Conservation (phyloP, 1,140 invertebrate species). For the Mesaphorura yosii region DNA sequence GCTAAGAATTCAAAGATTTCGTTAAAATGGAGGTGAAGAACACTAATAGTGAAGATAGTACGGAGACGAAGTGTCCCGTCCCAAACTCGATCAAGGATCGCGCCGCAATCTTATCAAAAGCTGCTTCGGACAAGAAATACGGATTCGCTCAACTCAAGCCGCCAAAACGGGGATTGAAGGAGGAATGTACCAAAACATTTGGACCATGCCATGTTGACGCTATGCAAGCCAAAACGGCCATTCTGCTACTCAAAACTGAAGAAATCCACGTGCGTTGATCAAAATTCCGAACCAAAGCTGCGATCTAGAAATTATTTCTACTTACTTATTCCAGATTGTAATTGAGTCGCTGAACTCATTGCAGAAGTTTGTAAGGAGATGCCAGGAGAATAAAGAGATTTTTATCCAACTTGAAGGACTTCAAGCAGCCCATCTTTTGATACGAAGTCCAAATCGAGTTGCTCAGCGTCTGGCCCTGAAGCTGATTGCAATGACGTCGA, state of each 20-base stretch:
- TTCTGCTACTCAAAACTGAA: slow-evolving; percentile 15
- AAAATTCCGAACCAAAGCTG: too few species aligned
- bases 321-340: slow-evolving; percentile 9
- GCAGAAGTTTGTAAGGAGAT: slow-evolving; percentile 21
- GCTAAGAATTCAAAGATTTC: too few species aligned
- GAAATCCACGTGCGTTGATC: slow-evolving; percentile 15
- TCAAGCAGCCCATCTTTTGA: not conserved
- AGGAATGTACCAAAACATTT: slow-evolving; percentile 17
- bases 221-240: slow-evolving; percentile 18
- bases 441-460: slow-evolving; percentile 9
- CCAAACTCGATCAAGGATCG: too few species aligned
- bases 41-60: too few species aligned
- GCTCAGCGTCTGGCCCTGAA: slow-evolving; percentile 23
- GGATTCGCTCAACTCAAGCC: too few species aligned
- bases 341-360: slow-evolving; percentile 24
- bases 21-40: too few species aligned
- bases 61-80: too few species aligned
- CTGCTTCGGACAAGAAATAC: too few species aligned
- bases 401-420: slow-evolving; percentile 16
- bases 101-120: too few species aligned
- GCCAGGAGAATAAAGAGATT: slow-evolving; percentile 12
- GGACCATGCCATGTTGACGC: slow-evolving; percentile 21
- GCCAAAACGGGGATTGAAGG: too few species aligned
- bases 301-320: not conserved
- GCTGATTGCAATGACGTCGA: slow-evolving; percentile 9